Evolutionary conservation across 2,888 invertebrate species (phyloP), one percentile per base, ranked within the genome.

Genomic region (Bombylius discolor): DNA sequence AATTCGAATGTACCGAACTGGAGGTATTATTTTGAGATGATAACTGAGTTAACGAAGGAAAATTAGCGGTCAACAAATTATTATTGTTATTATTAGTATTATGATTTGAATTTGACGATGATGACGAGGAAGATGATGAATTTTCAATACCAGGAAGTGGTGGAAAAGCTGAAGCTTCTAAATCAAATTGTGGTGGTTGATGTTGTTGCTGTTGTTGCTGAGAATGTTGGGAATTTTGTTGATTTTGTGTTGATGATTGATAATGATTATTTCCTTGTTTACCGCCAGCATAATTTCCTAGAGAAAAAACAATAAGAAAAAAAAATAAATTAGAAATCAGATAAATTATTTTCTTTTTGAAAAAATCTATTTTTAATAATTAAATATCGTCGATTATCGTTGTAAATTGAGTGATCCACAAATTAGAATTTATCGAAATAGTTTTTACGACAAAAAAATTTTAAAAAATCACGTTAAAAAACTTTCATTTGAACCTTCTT

Each of bases 141-240:
- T 70, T 70, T 61, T 77, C 77, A 59, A 79, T 73, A 68, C 87
- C 86, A 59, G 88, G 88, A 67, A 89, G 77, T 58, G 89, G 89
- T 61, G 89, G 89, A 71, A 89, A 89, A 55, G 87, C 85, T 53
- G 84, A 80, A 57, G 85, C 84, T 72, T 86, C 87, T 64, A 89
- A 77, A 72, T 89, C 88, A 73, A 89, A 89, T 68, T 85, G 82
- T 47, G 81, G 79, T 58, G 80, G 71, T 77, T 23, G 23, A 23
- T 23, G 23, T 23, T 23, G 23, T 23, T 23, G 23, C 23, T 23
- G 23, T 23, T 23, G 23, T 23, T 70, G 75, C 59, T 75, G 74
- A 52, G 75, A 67, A 54, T 64, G 66, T 56, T 65, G 59, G 52
- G 66, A 63, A 57, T 68, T 67, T 58, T 66, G 69, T 55, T 66